phyloP scores from a whole-genome alignment of 2,797 vertebrate genomes.

The Catharus ustulatus region DNA sequence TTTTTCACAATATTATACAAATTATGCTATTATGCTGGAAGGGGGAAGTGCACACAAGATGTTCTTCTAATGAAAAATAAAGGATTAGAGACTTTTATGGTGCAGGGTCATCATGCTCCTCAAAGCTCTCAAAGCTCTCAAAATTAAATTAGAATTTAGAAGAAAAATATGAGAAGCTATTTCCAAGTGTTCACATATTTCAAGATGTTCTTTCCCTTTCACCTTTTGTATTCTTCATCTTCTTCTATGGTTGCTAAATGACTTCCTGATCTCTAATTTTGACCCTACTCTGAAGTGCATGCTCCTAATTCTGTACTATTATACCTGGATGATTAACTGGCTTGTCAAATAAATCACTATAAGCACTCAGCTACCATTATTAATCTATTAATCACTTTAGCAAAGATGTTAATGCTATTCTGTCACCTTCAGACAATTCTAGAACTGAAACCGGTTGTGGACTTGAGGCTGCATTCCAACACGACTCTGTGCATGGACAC shows the following conservation, averaged over 20 bases:
- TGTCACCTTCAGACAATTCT: neutral
- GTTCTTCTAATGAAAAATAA: neutral
- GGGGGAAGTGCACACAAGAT: neutral
- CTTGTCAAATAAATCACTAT: neutral
- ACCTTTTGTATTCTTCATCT: neutral
- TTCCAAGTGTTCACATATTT: neutral
- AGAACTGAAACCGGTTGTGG: neutral
- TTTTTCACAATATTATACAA: neutral
- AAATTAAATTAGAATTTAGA: neutral
- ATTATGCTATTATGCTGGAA: neutral
- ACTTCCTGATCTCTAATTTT: neutral
- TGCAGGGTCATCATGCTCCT: neutral
- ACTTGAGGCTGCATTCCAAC: neutral
- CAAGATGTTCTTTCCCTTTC: neutral
- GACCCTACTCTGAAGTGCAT: neutral
- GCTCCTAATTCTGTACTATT: neutral
- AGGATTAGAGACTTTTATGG: neutral
- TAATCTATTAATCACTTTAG: conserved; percentile 26
- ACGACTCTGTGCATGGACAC: neutral
- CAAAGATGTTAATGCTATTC: neutral
- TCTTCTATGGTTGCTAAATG: neutral
- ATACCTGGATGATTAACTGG: neutral
- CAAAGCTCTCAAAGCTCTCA: neutral
- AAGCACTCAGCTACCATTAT: neutral
- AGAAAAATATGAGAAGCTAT: neutral